A percentile compares a stretch with the other conserved stretches of the same genome.
phyloP scores from a whole-genome alignment of 2,888 invertebrate species.

The Abrostola triplasia region DNA sequence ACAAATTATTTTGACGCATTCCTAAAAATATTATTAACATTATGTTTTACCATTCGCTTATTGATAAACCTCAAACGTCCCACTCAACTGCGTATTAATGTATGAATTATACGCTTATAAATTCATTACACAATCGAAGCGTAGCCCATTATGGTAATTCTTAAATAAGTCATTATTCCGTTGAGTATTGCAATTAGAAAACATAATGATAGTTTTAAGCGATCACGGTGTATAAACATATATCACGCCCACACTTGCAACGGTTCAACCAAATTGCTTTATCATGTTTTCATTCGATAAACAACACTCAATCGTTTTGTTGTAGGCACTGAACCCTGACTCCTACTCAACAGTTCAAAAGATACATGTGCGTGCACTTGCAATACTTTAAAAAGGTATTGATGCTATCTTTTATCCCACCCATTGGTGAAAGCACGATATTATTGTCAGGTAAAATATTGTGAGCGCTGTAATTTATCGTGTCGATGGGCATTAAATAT shows the following conservation, averaged over 20 bases:
- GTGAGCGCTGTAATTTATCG: too few relatives aligned
- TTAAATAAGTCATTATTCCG: conserved; percentile 55
- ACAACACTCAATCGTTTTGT: conserved; percentile 45
- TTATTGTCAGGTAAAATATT: too few relatives aligned
- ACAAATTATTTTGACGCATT: conserved; percentile 23
- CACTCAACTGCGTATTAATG: conserved; percentile 45
- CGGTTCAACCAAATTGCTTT: conserved; percentile 68
- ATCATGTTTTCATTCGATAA: conserved; percentile 60
- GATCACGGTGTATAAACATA: conserved; percentile 50
- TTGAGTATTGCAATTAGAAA: conserved; percentile 56
- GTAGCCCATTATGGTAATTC: conserved; percentile 53
- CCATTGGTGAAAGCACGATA: too few relatives aligned
- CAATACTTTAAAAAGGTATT: too few relatives aligned
- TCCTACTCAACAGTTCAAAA: conserved; percentile 17
- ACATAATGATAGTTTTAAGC: conserved; percentile 55
- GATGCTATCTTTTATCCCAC: too few relatives aligned
- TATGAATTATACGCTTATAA: conserved; percentile 50
- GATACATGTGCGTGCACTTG: too few relatives aligned
- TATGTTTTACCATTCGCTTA: conserved; percentile 30
- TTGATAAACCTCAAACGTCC: conserved; percentile 47
- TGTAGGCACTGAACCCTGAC: conserved; percentile 46
- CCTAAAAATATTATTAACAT: conserved; percentile 40
- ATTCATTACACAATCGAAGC: conserved; percentile 46
- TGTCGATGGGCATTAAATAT: conserved; percentile 2
- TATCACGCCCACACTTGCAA: conserved; percentile 65